Evolutionary conservation across 2,797 vertebrate genomes (phyloP).

Genomic region (Helarctos malayanus): DNA sequence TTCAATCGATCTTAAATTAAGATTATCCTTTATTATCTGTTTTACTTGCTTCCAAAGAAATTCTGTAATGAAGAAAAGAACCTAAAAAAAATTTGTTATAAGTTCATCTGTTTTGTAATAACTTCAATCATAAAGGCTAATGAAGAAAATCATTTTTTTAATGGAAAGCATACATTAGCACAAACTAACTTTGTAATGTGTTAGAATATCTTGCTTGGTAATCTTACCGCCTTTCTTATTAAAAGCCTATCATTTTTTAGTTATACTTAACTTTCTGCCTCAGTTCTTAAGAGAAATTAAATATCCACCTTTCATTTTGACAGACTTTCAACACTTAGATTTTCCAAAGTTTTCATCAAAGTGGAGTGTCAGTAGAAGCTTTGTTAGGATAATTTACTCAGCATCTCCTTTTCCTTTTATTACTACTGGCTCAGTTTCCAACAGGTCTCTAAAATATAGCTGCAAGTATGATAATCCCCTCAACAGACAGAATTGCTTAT

Average conservation of each 20-base stretch:
- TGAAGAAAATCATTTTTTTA: slow-evolving; percentile 1
- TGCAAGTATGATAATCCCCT: not conserved
- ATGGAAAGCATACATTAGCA: slow-evolving; percentile 32
- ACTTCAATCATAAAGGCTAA: slow-evolving; percentile 20
- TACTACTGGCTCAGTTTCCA: slow-evolving; percentile 25
- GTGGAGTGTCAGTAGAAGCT: not conserved
- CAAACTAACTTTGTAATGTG: slow-evolving; percentile 9
- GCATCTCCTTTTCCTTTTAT: not conserved
- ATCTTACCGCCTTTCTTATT: not conserved
- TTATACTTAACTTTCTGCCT: not conserved
- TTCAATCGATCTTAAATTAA: not conserved
- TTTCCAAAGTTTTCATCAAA: slow-evolving; percentile 44
- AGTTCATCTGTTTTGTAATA: slow-evolving; percentile 36
- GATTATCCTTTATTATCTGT: not conserved
- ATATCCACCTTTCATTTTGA: slow-evolving; percentile 34
- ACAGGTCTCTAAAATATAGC: not conserved
- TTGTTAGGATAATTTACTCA: slow-evolving; percentile 7
- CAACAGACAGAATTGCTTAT: not conserved
- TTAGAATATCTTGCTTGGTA: slow-evolving; percentile 5
- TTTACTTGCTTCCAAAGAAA: slow-evolving; percentile 52
- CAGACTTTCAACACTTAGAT: slow-evolving; percentile 38
- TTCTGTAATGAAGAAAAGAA: slow-evolving; percentile 23
- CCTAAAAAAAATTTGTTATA: slow-evolving; percentile 16
- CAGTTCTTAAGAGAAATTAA: slow-evolving; percentile 23
- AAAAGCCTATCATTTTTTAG: slow-evolving; percentile 42